Conservation (phyloP, 2,888 invertebrate genomes). For the Lasioglossum pauxillum region DNA sequence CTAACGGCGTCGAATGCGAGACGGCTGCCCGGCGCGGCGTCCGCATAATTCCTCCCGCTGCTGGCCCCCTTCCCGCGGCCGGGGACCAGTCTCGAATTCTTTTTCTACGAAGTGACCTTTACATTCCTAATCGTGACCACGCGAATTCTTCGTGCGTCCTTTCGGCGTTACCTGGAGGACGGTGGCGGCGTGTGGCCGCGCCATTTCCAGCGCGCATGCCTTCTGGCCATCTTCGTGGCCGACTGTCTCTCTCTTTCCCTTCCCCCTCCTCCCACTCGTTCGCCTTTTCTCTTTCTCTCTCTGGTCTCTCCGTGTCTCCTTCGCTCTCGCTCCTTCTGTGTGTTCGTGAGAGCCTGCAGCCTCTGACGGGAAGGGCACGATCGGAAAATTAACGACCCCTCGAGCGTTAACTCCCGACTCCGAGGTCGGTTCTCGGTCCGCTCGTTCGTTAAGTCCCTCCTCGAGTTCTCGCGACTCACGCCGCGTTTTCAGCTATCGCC, state of each 20-base stretch:
- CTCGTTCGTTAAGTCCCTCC: constrained; percentile 74
- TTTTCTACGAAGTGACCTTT: constrained; percentile 58
- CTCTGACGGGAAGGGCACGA: constrained; percentile 78
- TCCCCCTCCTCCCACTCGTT: not conserved
- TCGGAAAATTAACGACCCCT: constrained; percentile 81
- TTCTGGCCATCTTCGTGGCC: constrained; percentile 51
- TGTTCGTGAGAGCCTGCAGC: constrained; percentile 58
- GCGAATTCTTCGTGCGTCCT: constrained; percentile 65
- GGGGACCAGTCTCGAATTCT: constrained; percentile 26
- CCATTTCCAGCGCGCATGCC: constrained; percentile 73
- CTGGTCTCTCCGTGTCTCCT: not conserved
- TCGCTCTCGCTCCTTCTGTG: not conserved
- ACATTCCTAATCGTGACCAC: constrained; percentile 68
- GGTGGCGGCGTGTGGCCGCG: constrained; percentile 64
- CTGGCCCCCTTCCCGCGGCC: not conserved
- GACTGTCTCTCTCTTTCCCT: constrained; percentile 9
- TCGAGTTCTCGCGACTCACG: constrained; percentile 72
- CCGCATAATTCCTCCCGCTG: constrained; percentile 16
- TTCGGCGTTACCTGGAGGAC: constrained; percentile 58
- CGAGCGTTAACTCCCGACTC: constrained; percentile 75
- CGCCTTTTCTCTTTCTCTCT: not conserved
- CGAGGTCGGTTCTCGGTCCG: constrained; percentile 70
- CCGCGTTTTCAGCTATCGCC: constrained; percentile 71
- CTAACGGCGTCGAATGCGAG: constrained; percentile 26
- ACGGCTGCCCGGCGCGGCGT: constrained; percentile 9